Evolutionary conservation across 2,888 invertebrate species (phyloP).

Genomic region (Machimus atricapillus): DNA sequence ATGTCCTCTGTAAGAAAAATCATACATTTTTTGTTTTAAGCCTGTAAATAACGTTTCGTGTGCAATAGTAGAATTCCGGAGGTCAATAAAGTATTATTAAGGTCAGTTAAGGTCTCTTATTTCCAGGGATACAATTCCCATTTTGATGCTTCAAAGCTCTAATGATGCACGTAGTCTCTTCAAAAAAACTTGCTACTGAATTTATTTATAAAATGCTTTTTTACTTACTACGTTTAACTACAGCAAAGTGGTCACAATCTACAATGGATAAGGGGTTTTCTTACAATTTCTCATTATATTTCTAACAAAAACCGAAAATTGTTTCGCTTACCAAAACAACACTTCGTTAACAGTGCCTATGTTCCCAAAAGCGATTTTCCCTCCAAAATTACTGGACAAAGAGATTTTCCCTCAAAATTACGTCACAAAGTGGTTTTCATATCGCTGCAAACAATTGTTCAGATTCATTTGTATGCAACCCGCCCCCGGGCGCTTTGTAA

Average conservation of each 20-base stretch:
- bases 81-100: constrained; percentile 9
- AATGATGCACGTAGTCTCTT: too few relatives aligned
- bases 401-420: neutral
- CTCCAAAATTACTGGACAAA: neutral
- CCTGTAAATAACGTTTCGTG: constrained; percentile 17
- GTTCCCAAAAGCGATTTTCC: neutral
- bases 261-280: neutral
- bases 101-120: neutral
- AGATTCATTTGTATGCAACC: constrained; percentile 12
- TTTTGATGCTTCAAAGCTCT: too few relatives aligned
- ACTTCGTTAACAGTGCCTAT: neutral
- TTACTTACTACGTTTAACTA: too few relatives aligned
- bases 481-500: constrained; percentile 9
- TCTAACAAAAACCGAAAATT: neutral
- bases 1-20: constrained; percentile 68
- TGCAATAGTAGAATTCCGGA: constrained; percentile 28
- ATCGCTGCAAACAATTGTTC: neutral
- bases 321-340: neutral
- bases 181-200: too few relatives aligned
- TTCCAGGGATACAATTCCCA: neutral
- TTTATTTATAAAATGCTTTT: too few relatives aligned
- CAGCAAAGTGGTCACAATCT: neutral
- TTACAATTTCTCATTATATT: neutral
- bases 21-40: neutral
- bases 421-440: neutral